Conservation (phyloP, 2,113 vertebrate genomes). For the Pseudopodoces humilis region DNA sequence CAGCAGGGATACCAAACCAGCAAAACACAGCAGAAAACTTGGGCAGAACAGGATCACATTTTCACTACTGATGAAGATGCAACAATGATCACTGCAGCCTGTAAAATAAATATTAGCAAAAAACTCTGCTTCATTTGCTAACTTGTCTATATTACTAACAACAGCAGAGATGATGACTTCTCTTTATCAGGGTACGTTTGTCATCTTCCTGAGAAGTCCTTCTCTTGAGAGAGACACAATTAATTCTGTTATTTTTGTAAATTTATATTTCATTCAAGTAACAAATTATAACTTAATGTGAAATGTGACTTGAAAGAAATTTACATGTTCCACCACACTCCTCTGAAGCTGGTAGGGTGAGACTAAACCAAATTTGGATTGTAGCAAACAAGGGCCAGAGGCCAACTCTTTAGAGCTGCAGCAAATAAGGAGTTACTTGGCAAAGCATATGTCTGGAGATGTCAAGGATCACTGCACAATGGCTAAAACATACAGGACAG, state of each 20-base stretch:
- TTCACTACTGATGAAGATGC: not conserved
- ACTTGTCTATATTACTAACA: not conserved
- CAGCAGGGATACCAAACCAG: not conserved
- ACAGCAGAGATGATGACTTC: not conserved
- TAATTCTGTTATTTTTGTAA: not conserved
- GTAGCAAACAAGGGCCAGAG: not conserved
- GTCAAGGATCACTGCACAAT: not conserved
- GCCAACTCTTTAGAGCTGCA: not conserved
- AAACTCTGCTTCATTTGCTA: not conserved
- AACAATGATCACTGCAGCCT: not conserved
- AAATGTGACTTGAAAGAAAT: not conserved
- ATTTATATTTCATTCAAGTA: not conserved
- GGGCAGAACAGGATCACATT: not conserved
- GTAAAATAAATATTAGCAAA: not conserved
- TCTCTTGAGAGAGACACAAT: not conserved
- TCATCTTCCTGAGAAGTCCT: not conserved
- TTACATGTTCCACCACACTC: not conserved
- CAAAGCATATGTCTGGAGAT: not conserved
- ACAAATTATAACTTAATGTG: not conserved
- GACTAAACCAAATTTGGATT: not conserved
- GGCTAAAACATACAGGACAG: not conserved
- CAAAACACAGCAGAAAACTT: not conserved
- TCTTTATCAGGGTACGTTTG: not conserved
- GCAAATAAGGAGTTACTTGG: not conserved
- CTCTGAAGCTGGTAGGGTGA: not conserved